A percentile compares a stretch with the other conserved stretches of the same genome.
Conservation (phyloP, 2,888 invertebrate species). For the Epistrophe eligans region DNA sequence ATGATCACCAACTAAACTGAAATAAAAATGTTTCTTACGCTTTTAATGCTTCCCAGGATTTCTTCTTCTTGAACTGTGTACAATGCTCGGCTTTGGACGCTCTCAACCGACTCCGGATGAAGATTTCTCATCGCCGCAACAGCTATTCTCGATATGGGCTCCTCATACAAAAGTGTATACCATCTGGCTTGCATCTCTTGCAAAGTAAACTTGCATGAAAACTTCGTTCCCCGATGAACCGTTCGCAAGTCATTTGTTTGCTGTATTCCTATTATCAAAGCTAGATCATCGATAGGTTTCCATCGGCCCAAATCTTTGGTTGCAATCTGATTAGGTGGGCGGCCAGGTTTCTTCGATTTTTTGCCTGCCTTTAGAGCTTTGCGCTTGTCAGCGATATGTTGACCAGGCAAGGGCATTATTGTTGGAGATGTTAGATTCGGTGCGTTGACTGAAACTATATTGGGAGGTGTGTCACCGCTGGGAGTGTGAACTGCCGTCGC, state of each 20-base stretch:
- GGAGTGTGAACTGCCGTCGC: conserved; percentile 39
- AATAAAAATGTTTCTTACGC: conserved; percentile 85
- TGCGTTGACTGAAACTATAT: conserved; percentile 59
- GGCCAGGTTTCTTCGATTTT: conserved; percentile 79
- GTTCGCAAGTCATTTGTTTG: conserved; percentile 93
- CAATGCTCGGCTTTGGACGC: conserved; percentile 94
- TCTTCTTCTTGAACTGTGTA: conserved; percentile 96
- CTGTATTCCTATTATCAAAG: conserved; percentile 95
- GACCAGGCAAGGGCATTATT: conserved; percentile 50
- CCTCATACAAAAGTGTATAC: conserved; percentile 97
- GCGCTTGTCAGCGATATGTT: conserved; percentile 71
- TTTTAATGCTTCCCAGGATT: conserved; percentile 91
- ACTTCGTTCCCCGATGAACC: conserved; percentile 96
- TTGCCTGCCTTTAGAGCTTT: conserved; percentile 67
- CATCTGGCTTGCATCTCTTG: conserved; percentile 97
- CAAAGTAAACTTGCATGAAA: conserved; percentile 97
- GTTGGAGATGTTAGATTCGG: conserved; percentile 70
- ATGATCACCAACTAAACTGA: neutral
- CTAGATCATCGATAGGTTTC: conserved; percentile 98
- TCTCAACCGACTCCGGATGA: conserved; percentile 94
- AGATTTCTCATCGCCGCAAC: conserved; percentile 96
- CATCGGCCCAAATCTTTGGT: conserved; percentile 96
- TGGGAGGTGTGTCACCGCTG: conserved; percentile 56
- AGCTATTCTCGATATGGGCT: conserved; percentile 95
- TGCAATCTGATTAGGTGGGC: conserved; percentile 85